Percentiles rank a stretch among this genome's conserved stretches.
Conservation (phyloP, 2,888 invertebrate genomes). For the Chrysolina haemoptera region DNA sequence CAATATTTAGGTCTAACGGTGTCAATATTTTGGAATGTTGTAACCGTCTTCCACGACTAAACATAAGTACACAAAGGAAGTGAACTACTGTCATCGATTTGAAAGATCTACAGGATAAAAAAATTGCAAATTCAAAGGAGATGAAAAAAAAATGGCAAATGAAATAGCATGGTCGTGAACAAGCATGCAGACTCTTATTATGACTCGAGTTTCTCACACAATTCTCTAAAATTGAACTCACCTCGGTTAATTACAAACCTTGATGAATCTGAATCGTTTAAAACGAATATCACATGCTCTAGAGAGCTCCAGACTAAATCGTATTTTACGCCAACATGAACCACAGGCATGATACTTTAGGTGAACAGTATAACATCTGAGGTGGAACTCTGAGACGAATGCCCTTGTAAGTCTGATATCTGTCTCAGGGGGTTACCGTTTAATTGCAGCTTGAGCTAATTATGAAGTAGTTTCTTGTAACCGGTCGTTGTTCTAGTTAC, state of each 20-base stretch:
- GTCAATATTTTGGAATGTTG: too few relatives aligned
- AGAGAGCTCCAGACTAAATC: not conserved
- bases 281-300: not conserved
- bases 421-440: conserved; percentile 14
- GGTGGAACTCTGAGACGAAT: not conserved
- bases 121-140: too few relatives aligned
- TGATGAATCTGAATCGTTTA: not conserved
- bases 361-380: not conserved
- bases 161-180: too few relatives aligned
- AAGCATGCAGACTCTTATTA: not conserved
- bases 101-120: too few relatives aligned
- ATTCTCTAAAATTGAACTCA: not conserved
- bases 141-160: too few relatives aligned
- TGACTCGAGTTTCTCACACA: not conserved
- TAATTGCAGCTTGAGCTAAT: conserved; percentile 34
- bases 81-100: too few relatives aligned
- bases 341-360: not conserved
- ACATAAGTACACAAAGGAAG: too few relatives aligned
- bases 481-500: conserved; percentile 35
- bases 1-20: too few relatives aligned
- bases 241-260: too few relatives aligned
- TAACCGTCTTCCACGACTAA: too few relatives aligned
- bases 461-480: conserved; percentile 38
- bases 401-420: conserved; percentile 10
- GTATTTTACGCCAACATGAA: not conserved